These are phyloP conservation scores for Corella eumyota DNA, from an alignment of 23 tunicate species.

Conservation along the genomic window DNA sequence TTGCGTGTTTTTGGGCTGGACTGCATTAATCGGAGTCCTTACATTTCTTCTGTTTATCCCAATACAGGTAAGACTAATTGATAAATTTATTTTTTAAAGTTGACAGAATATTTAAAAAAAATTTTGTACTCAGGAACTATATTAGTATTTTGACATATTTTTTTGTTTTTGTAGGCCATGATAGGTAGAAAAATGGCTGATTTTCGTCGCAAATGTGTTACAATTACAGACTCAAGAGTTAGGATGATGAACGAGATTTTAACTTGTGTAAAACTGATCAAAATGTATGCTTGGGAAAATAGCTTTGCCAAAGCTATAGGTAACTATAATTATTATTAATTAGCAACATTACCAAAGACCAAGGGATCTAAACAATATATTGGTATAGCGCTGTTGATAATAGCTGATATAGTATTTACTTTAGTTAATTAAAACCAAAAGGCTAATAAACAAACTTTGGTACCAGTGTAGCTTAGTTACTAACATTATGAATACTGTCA, in stretches of 20 bases:
- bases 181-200: conserved; percentile 49
- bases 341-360: too few relatives aligned
- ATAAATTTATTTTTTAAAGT: background rate
- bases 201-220: conserved; percentile 34
- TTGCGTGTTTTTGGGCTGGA: conserved; percentile 61
- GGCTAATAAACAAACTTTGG: too few relatives aligned
- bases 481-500: too few relatives aligned
- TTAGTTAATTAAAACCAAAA: too few relatives aligned
- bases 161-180: background rate
- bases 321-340: too few relatives aligned
- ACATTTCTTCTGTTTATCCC: conserved; percentile 45
- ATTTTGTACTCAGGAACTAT: background rate
- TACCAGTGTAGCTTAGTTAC: too few relatives aligned
- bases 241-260: conserved; percentile 91
- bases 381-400: too few relatives aligned
- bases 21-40: conserved; percentile 49
- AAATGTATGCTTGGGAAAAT: conserved; percentile 91
- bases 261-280: conserved; percentile 77
- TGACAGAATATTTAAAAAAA: too few relatives aligned
- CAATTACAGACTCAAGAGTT: conserved; percentile 65
- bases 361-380: too few relatives aligned
- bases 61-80: conserved; percentile 24
- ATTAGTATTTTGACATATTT: background rate
- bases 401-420: too few relatives aligned
- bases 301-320: conserved; percentile 75